Base-by-base conservation (phyloP, 2,888 invertebrate genomes). In the Tortrix viridana region DNA sequence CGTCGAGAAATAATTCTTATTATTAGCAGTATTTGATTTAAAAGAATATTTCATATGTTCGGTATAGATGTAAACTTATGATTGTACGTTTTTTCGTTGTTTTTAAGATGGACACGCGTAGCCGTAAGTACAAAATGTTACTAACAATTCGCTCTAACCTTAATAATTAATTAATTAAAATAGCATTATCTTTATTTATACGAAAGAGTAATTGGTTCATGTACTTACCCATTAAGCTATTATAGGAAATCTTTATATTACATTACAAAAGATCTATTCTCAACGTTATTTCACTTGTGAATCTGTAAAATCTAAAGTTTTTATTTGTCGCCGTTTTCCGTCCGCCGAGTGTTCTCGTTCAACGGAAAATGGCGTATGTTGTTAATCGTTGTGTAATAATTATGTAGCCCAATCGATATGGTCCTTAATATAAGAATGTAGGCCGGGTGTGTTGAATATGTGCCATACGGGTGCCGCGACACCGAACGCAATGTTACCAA, bases 391-490 rank as follows among this genome's bases (percentile, higher is more conserved):
- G 69, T 76, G 75, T 77, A 73, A 70, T 74, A 72, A 70, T 75
- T 76, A 71, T 75, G 73, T 74, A 73, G 73, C 71, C 74, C 76
- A 71, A 77, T 73, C 71, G 69, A 70, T 80, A 84, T 88, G 89
- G 88, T 90, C 89, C 89, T 88, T 89, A 88, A 87, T 89, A 86
- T 89, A 89, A 88, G 84, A 86, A 84, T 83, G 85, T 79, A 75
- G 72, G 74, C 84, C 76, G 77, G 78, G 79, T 63, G 65, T 67
- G 69, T 83, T 81, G 77, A 85, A 82, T 80, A 86, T 88, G 91
- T 92, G 91, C 91, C 91, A 92, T 92, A 91, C 80, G 77, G 85
- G 88, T 88, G 89, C 88, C 87, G 88, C 85, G 82, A 71, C 78
- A 26, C 54, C 73, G 76, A 84, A 7, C 32, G 12, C 32, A 3